Percentiles rank a stretch among this genome's conserved stretches.
phyloP scores from a whole-genome alignment of 2,113 vertebrate genomes.

The Anolis sagrei region DNA sequence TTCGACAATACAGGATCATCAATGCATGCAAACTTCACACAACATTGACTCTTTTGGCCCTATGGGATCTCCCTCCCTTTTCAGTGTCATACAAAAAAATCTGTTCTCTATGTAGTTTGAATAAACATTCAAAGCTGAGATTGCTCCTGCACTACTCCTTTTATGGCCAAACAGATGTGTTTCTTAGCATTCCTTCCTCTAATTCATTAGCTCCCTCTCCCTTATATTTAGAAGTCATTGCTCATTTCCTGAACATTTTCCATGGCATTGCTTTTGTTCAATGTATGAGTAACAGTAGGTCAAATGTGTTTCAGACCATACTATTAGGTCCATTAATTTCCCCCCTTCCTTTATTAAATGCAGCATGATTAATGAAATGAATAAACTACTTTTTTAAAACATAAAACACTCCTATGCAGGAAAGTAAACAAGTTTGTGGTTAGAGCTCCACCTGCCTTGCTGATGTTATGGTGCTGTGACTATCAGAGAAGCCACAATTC shows the following conservation, averaged over 20 bases:
- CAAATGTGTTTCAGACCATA: slow-evolving; percentile 70
- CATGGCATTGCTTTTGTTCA: slow-evolving; percentile 71
- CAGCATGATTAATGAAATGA: slow-evolving; percentile 72
- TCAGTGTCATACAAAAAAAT: slow-evolving; percentile 17
- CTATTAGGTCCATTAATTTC: slow-evolving; percentile 71
- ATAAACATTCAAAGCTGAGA: slow-evolving; percentile 58
- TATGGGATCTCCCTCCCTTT: slow-evolving; percentile 40
- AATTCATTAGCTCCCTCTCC: slow-evolving; percentile 70
- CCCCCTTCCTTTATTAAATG: slow-evolving; percentile 5
- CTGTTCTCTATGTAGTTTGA: slow-evolving; percentile 56
- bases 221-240: slow-evolving; percentile 76
- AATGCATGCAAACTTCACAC: neutral
- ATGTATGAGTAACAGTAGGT: slow-evolving; percentile 70
- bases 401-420: slow-evolving; percentile 39
- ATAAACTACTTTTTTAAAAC: slow-evolving; percentile 65
- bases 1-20: slow-evolving; percentile 16
- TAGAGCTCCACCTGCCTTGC: slow-evolving; percentile 75
- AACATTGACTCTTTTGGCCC: slow-evolving; percentile 32
- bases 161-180: slow-evolving; percentile 78
- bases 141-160: slow-evolving; percentile 56
- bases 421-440: slow-evolving; percentile 73
- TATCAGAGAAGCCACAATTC: slow-evolving; percentile 77
- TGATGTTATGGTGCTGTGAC: slow-evolving; percentile 66
- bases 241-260: slow-evolving; percentile 79
- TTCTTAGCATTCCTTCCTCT: slow-evolving; percentile 73